A percentile compares a stretch with the other conserved stretches of the same genome.
These are phyloP conservation scores for Chunga burmeisteri DNA, from an alignment of 2,113 vertebrate genomes.

Conservation along the genomic window DNA sequence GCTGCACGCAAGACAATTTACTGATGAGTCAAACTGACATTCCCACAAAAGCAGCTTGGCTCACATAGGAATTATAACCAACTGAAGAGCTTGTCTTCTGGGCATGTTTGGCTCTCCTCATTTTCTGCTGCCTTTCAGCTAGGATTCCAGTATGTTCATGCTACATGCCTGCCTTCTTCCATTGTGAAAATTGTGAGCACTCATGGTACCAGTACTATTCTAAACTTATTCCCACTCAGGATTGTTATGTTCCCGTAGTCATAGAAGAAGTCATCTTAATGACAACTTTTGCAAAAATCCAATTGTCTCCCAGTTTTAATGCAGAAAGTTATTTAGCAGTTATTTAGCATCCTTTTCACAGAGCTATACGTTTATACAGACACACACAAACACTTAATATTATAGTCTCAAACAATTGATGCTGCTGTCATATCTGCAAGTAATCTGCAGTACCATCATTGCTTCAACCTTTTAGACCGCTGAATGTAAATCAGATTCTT, in stretches of 20 bases:
- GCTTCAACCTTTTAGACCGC: not conserved
- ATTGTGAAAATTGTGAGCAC: not conserved
- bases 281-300: not conserved
- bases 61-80: not conserved
- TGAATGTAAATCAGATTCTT: constrained; percentile 26
- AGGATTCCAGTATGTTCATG: not conserved
- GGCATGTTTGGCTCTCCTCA: not conserved
- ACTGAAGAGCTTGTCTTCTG: not conserved
- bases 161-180: not conserved
- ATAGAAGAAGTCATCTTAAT: not conserved
- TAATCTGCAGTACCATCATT: constrained; percentile 25
- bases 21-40: not conserved
- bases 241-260: not conserved
- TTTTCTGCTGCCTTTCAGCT: not conserved
- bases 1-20: not conserved
- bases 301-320: not conserved
- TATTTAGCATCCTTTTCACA: not conserved
- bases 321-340: not conserved
- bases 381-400: not conserved
- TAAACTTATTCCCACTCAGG: not conserved
- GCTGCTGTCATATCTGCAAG: constrained; percentile 8
- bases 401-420: not conserved
- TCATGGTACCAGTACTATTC: not conserved
- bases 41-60: not conserved
- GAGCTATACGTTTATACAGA: not conserved